These are phyloP conservation scores for Thamnaconus septentrionalis DNA, from an alignment of 2,113 vertebrate genomes.

Conservation along the genomic window DNA sequence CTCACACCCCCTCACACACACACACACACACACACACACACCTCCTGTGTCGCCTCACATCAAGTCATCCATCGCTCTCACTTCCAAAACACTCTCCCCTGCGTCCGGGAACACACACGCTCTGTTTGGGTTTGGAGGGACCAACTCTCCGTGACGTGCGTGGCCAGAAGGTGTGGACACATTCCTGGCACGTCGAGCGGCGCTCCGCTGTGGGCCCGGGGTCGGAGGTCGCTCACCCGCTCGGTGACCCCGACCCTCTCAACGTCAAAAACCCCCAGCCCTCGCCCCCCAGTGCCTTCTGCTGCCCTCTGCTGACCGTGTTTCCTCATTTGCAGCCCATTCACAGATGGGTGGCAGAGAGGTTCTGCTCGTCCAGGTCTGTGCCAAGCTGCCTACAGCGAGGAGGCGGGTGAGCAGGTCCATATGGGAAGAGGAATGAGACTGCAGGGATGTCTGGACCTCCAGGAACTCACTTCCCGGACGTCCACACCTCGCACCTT, in stretches of 20 bases:
- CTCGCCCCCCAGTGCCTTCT: too few relatives aligned
- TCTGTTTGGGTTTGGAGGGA: constrained; percentile 58
- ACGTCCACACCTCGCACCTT: background rate
- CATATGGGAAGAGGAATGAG: constrained; percentile 43
- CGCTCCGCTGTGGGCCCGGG: constrained; percentile 35
- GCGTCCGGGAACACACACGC: constrained; percentile 48
- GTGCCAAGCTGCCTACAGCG: constrained; percentile 42
- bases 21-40: constrained; percentile 3
- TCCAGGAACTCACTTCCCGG: constrained; percentile 8
- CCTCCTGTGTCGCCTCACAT: constrained; percentile 40
- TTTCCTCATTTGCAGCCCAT: constrained; percentile 36
- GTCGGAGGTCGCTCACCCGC: constrained; percentile 57
- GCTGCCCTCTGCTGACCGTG: constrained; percentile 42
- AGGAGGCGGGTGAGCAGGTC: constrained; percentile 50
- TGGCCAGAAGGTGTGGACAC: constrained; percentile 59
- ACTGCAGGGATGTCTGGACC: constrained; percentile 9
- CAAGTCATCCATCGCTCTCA: constrained; percentile 47
- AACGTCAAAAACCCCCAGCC: background rate
- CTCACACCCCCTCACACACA: constrained; percentile 10
- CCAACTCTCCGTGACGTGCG: constrained; percentile 45
- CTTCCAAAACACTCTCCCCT: constrained; percentile 58
- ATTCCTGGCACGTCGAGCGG: constrained; percentile 57
- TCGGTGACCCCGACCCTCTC: constrained; percentile 22
- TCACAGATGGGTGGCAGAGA: constrained; percentile 51
- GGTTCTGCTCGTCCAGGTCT: constrained; percentile 38